Conservation (phyloP, 2,888 invertebrate genomes). For the Gasteruption jaculator region DNA sequence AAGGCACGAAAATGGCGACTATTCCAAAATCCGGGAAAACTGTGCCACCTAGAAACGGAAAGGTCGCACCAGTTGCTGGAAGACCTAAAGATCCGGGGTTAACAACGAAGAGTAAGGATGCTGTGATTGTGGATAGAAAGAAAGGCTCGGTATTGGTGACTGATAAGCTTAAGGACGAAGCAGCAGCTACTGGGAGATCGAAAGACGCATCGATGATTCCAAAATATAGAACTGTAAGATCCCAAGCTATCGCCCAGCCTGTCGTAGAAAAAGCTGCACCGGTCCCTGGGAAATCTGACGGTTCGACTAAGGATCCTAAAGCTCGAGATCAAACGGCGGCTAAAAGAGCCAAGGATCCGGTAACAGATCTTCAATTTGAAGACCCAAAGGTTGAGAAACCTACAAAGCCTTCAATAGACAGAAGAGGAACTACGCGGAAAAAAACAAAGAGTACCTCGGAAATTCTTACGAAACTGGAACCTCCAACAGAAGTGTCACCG, state of each 20-base stretch:
- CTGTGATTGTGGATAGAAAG: neutral
- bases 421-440: neutral
- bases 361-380: neutral
- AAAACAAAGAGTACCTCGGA: neutral
- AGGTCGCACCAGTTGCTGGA: too few relatives aligned
- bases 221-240: too few relatives aligned
- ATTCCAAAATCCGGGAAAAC: too few relatives aligned
- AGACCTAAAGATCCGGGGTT: neutral
- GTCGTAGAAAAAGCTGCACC: neutral
- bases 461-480: slow-evolving; percentile 7
- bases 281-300: neutral
- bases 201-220: slow-evolving; percentile 2
- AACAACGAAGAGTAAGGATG: neutral
- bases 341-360: neutral
- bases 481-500: slow-evolving; percentile 5
- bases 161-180: too few relatives aligned
- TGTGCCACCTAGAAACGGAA: too few relatives aligned
- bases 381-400: neutral
- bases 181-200: neutral
- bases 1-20: too few relatives aligned
- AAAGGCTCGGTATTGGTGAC: neutral
- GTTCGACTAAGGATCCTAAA: neutral
- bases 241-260: neutral
- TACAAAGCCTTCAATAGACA: neutral
- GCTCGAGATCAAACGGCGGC: neutral